phyloP scores from a whole-genome alignment of 2,888 invertebrate species.

The Adelphocoris suturalis region DNA sequence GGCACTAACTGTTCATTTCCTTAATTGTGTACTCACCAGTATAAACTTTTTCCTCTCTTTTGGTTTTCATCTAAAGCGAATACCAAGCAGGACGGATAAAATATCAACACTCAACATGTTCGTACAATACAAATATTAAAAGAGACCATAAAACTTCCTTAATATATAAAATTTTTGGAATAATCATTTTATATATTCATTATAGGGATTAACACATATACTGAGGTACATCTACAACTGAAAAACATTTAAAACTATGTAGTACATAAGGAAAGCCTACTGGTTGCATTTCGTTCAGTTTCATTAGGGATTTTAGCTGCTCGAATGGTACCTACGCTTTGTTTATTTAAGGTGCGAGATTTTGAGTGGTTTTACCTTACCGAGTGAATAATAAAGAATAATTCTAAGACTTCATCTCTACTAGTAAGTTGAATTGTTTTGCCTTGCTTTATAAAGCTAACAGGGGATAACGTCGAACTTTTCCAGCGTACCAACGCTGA shows the following conservation, averaged over 20 bases:
- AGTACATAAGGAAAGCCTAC: background rate
- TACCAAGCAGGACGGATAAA: conserved; percentile 66
- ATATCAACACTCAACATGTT: conserved; percentile 58
- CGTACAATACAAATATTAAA: conserved; percentile 1
- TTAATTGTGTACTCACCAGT: too few species aligned
- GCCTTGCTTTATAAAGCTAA: too few species aligned
- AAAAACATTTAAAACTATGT: background rate
- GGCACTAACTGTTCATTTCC: too few species aligned
- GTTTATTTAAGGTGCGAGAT: too few species aligned
- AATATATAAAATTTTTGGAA: background rate
- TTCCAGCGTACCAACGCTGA: too few species aligned
- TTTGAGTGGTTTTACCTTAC: too few species aligned
- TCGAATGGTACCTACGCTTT: background rate
- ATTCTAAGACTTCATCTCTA: too few species aligned
- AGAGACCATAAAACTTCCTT: background rate
- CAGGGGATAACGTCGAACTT: too few species aligned
- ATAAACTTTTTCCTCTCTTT: background rate
- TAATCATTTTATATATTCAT: background rate
- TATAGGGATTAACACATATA: conserved; percentile 1
- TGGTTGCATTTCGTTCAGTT: background rate
- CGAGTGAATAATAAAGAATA: too few species aligned
- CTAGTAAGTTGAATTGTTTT: too few species aligned
- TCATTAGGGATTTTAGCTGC: background rate
- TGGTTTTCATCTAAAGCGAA: conserved; percentile 28
- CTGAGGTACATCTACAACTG: background rate